Evolutionary conservation across 2,113 vertebrate genomes (phyloP).

Genomic region (Erythrocercus mccallii): DNA sequence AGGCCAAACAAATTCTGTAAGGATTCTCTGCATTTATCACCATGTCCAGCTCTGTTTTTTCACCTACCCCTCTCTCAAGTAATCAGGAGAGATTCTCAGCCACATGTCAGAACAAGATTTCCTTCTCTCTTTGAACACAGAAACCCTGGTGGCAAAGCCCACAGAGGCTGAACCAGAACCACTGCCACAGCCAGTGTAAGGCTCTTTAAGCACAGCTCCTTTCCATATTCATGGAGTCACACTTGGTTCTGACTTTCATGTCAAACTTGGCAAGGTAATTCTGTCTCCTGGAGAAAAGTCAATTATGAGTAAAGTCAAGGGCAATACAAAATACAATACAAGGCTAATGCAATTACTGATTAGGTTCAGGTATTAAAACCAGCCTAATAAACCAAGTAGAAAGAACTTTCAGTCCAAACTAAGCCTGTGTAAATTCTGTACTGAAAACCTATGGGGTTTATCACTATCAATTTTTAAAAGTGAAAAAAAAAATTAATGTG

Average conservation of each 20-base stretch:
- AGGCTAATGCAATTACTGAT: background rate
- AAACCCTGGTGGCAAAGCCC: background rate
- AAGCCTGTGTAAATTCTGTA: background rate
- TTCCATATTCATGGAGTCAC: background rate
- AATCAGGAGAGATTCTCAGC: background rate
- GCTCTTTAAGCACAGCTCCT: background rate
- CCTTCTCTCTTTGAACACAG: background rate
- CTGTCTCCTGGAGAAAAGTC: background rate
- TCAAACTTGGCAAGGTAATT: background rate
- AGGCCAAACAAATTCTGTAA: background rate
- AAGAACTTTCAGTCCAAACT: background rate
- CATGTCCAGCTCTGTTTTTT: background rate
- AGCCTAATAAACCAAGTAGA: background rate
- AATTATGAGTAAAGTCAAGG: background rate
- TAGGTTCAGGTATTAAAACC: background rate
- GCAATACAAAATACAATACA: background rate
- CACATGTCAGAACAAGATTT: background rate
- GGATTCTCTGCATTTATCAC: background rate
- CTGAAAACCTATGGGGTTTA: background rate
- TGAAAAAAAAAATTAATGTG: background rate
- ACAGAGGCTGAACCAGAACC: background rate
- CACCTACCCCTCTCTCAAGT: background rate
- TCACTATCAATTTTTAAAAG: background rate
- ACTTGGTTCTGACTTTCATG: background rate
- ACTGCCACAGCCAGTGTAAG: background rate